Percentiles rank a stretch among this genome's conserved stretches.
Conservation (phyloP, 1,140 invertebrate species). For the Cyclina sinensis region DNA sequence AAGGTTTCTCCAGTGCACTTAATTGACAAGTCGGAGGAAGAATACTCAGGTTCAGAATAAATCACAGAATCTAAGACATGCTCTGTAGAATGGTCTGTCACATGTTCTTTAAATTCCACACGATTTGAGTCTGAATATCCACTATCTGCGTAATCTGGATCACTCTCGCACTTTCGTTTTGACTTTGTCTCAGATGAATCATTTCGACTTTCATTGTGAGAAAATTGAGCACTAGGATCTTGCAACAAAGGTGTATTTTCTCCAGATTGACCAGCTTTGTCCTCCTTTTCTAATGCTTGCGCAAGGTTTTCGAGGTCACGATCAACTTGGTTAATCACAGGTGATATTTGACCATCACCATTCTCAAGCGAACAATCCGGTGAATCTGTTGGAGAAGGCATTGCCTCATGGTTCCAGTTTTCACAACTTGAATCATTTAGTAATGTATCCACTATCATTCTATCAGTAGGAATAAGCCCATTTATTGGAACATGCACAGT, state of each 20-base stretch:
- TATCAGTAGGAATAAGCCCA: constrained; percentile 46
- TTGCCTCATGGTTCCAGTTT: constrained; percentile 17
- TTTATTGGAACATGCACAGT: constrained; percentile 49
- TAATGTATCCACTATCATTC: constrained; percentile 55
- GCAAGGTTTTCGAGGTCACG: constrained; percentile 27
- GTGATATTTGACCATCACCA: background rate
- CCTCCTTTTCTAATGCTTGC: constrained; percentile 42
- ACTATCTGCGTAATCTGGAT: constrained; percentile 18
- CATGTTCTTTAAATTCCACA: constrained; percentile 50
- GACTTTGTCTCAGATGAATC: background rate
- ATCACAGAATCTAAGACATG: constrained; percentile 38
- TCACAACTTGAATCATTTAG: constrained; percentile 26
- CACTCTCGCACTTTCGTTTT: constrained; percentile 15
- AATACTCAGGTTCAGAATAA: constrained; percentile 64
- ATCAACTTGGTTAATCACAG: constrained; percentile 20
- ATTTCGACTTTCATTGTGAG: background rate
- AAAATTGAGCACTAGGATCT: constrained; percentile 51
- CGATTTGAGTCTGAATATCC: constrained; percentile 32
- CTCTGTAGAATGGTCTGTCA: constrained; percentile 1
- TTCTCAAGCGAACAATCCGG: background rate
- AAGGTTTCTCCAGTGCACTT: constrained; percentile 30
- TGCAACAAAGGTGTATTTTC: constrained; percentile 58
- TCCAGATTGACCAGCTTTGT: constrained; percentile 25
- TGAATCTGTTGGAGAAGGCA: background rate
- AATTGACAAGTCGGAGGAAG: constrained; percentile 53